Conservation (phyloP, 2,888 invertebrate genomes). For the Himalopsyche kuldschensis region DNA sequence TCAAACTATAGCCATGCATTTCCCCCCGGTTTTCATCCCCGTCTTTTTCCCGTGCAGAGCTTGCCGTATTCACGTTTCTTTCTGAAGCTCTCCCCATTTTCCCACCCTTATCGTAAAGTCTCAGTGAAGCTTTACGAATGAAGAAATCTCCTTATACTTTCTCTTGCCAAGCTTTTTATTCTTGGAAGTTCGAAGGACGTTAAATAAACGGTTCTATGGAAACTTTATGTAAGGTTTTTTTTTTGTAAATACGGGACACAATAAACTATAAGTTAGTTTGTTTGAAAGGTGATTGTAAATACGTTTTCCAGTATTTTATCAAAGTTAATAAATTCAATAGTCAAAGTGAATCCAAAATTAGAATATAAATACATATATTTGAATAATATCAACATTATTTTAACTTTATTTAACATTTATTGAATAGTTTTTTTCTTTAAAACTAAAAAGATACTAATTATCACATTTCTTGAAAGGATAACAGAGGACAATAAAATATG, state of each 20-base stretch:
- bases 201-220: constrained; percentile 26
- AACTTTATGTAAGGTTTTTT: constrained; percentile 12
- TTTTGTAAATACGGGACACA: constrained; percentile 10
- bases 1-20: constrained; percentile 35
- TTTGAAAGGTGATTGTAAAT: neutral
- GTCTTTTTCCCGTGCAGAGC: constrained; percentile 18
- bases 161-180: constrained; percentile 36
- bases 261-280: neutral
- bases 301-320: neutral
- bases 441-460: too few species aligned
- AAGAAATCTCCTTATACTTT: constrained; percentile 39
- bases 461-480: too few species aligned
- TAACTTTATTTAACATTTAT: too few species aligned
- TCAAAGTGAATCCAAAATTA: too few species aligned
- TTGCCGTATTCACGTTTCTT: constrained; percentile 4
- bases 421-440: too few species aligned
- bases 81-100: constrained; percentile 5
- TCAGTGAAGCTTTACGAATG: constrained; percentile 35
- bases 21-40: constrained; percentile 1
- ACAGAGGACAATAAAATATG: too few species aligned
- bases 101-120: constrained; percentile 19
- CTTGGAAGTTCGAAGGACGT: constrained; percentile 30
- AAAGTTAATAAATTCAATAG: too few species aligned
- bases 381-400: too few species aligned
- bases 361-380: too few species aligned